Evolutionary conservation across 2,888 invertebrate genomes (phyloP).

Genomic region (Leucozona laternaria): DNA sequence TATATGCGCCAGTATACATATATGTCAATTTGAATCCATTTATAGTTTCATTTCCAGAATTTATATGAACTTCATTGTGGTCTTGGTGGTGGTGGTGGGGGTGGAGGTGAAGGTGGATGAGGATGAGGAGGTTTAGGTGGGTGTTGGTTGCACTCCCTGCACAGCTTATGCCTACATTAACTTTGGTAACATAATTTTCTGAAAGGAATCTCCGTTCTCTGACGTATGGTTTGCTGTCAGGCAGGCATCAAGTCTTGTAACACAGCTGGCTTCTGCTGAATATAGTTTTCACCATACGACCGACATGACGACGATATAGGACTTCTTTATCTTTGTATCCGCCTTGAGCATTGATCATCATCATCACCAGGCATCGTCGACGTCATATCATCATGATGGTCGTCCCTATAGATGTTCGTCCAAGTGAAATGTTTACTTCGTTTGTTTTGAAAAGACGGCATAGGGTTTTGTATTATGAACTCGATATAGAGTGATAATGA

Average conservation of each 20-base stretch:
- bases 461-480: constrained; percentile 20
- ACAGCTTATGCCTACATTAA: constrained; percentile 43
- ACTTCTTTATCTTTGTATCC: constrained; percentile 39
- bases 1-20: constrained; percentile 12
- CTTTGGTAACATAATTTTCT: constrained; percentile 52
- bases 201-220: constrained; percentile 30
- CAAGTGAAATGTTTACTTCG: constrained; percentile 70
- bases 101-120: not conserved
- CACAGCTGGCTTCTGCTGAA: constrained; percentile 49
- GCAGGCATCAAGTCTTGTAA: constrained; percentile 46
- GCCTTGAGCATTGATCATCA: constrained; percentile 51
- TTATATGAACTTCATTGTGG: constrained; percentile 54
- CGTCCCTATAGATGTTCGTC: constrained; percentile 36
- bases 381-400: not conserved
- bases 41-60: constrained; percentile 64
- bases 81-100: not conserved
- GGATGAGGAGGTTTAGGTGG: not conserved
- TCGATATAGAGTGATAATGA: constrained; percentile 36
- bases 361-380: not conserved
- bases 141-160: constrained; percentile 7
- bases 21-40: constrained; percentile 70
- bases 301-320: constrained; percentile 14
- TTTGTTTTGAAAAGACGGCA: constrained; percentile 60
- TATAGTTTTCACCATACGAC: constrained; percentile 22
- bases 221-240: constrained; percentile 17